phyloP scores from a whole-genome alignment of 1,140 invertebrate species.

The Oryctes rhinoceros region DNA sequence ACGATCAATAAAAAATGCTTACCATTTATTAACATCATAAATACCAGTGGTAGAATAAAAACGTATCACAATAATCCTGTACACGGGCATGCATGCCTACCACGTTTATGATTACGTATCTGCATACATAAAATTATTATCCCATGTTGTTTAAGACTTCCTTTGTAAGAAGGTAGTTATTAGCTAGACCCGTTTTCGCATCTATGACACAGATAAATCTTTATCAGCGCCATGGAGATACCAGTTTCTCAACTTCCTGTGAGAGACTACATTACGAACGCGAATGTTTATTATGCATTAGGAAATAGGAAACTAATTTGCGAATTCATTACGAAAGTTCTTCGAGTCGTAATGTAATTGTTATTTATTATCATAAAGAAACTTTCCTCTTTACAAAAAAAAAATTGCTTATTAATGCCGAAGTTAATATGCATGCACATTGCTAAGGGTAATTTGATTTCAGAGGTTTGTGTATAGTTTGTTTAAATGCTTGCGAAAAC shows the following conservation, averaged over 20 bases:
- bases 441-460: too few species aligned
- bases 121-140: background rate
- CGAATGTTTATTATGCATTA: constrained; percentile 11
- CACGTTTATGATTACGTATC: background rate
- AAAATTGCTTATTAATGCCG: too few species aligned
- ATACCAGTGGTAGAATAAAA: background rate
- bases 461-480: too few species aligned
- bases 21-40: background rate
- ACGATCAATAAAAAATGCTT: too few species aligned
- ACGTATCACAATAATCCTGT: background rate
- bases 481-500: too few species aligned
- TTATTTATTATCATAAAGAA: too few species aligned
- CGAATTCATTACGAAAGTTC: background rate
- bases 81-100: background rate
- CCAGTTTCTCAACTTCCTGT: constrained; percentile 21
- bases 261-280: background rate
- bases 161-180: constrained; percentile 2
- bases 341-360: too few species aligned
- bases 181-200: background rate
- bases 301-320: constrained; percentile 18
- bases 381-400: too few species aligned
- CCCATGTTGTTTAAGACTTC: background rate
- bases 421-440: too few species aligned
- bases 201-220: constrained; percentile 11
- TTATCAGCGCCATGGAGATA: background rate